Evolutionary conservation across 2,888 invertebrate genomes (phyloP), one percentile per base, ranked within the genome.

Genomic region (Drosophila algonquin): DNA sequence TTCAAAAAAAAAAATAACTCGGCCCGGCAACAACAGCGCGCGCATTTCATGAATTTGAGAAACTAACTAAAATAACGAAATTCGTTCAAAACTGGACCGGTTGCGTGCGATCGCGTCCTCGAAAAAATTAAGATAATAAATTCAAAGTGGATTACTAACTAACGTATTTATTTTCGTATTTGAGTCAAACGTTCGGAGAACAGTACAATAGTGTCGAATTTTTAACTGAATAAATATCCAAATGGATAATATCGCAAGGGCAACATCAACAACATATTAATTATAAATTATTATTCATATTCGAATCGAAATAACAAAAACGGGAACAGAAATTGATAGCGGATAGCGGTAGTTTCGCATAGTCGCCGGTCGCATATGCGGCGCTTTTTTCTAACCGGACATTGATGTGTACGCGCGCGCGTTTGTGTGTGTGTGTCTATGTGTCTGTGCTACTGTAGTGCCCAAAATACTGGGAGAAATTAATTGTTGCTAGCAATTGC

Each of bases 381-480:
- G 7, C 40, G 40, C n/a, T 40, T 12, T 40, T 40, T 40, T 40
- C n/a, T n/a, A n/a, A 14, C 40, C 14, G 40, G 40, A 40, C 40
- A 40, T 14, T 40, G 6, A 40, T 6, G 40, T 30, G 65, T 51
- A 18, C 65, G 45, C 54, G 61, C 52, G 54, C 55, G 63, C 50
- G 63, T 54, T 53, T 27, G 21, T 51, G 64, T 56, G 46, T 47
- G 61, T 67, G 62, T 65, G 65, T 35, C 63, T 48, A 54, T 44
- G 50, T 50, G 54, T 40, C 40, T 65, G 35, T 50, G 64, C 55
- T 56, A 67, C 45, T 40, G n/a, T n/a, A 40, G 14, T 40, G 40
- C n/a, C 40, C 40, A 40, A 14, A 64, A 46, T 67, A 44, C 35
- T 46, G 24, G 32, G 46, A 63, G 44, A 54, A 50, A 65, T 55